phyloP scores from a whole-genome alignment of 2,113 vertebrate genomes.

The Psittacara wagleri region DNA sequence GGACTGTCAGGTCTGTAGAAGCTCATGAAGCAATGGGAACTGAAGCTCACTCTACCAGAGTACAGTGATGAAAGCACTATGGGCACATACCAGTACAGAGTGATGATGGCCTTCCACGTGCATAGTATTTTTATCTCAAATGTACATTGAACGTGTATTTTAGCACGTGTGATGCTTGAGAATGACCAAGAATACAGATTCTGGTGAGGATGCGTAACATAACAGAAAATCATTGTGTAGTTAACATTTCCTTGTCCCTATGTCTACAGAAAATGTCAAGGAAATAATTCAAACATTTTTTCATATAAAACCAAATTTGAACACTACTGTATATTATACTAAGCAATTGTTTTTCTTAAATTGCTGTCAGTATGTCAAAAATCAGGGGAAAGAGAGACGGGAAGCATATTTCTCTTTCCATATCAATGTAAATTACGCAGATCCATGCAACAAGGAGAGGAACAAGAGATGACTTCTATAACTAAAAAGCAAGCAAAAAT shows the following conservation, averaged over 20 bases:
- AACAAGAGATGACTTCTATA: background rate
- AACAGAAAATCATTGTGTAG: background rate
- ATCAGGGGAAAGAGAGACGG: background rate
- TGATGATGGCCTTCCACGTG: background rate
- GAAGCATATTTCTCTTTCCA: background rate
- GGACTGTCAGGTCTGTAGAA: background rate
- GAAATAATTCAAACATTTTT: background rate
- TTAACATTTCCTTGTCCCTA: background rate
- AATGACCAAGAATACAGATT: background rate
- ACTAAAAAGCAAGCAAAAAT: background rate
- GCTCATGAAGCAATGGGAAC: background rate
- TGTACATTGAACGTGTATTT: background rate
- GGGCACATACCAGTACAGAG: background rate
- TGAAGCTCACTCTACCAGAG: background rate
- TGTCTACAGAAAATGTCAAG: background rate
- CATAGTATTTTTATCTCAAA: background rate
- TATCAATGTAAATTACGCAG: background rate
- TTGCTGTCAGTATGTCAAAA: background rate
- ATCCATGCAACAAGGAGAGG: background rate
- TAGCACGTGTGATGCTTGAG: background rate
- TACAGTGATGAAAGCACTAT: background rate
- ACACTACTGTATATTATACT: background rate
- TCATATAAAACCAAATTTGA: background rate
- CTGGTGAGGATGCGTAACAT: background rate
- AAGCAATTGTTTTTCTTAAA: background rate